Base-by-base conservation (phyloP, 2,888 invertebrate species). In the Chloroclysta siterata region DNA sequence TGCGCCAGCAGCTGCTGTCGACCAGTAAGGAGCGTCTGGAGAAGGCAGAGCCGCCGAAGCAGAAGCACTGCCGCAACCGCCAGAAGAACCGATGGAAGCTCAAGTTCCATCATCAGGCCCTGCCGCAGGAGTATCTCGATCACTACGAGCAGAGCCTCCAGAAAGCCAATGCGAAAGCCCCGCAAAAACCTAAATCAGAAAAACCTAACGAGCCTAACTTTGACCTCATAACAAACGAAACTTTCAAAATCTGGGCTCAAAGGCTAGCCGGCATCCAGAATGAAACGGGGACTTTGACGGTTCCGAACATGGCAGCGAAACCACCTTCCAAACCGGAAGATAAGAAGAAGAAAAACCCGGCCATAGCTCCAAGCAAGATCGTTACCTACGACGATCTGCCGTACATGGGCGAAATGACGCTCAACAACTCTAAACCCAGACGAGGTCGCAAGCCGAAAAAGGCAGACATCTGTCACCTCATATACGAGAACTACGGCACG, bases 371-470 rank as follows among this genome's bases (percentile, higher is more conserved):
- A 66, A 86, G 88, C 77, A 85, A 90, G 66, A 93, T 95, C 29
- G 94, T 97, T 72, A 96, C 96, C 50, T 97, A 96, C 80, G 95
- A 96, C 50, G 97, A 98, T 78, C 88, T 98, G 51, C 98, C 98
- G 0, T 98, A 97, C 85, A 98, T 98, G 97, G 98, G 98, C 0
- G 98, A 98, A 83, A 97, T 98, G 94, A 97, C 97, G 0, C 85
- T 98, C 59, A 97, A 97, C 80, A 97, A 98, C 85, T 96, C 96
- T 13, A 97, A 97, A 74, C 98, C 98, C 0, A 89, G 97, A 42
- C 93, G 98, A 66, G 98, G 98, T 0, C 93, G 98, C 15, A 98
- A 98, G 79, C 98, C 98, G 0, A 98, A 98, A 81, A 98, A 98
- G 84, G 97, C 98, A 0, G 98, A 98, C 79, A 98, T 98, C 71